Evolutionary conservation across 2,888 invertebrate genomes (phyloP).

Genomic region (Tachina lurida): DNA sequence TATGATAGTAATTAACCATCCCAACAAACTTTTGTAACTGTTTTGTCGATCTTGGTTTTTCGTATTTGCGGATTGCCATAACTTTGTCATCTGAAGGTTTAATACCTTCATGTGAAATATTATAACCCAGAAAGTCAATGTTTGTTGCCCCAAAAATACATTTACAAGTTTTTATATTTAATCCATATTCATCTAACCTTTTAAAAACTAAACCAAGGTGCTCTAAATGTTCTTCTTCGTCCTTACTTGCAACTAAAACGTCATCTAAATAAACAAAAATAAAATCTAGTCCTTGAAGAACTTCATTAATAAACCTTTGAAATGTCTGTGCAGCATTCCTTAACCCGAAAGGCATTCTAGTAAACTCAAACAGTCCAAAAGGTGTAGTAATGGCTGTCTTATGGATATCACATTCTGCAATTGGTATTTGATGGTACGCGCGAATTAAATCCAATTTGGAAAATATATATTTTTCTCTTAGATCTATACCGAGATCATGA

Average conservation of each 20-base stretch:
- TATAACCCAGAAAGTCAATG: too few species aligned
- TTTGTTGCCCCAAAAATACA: too few species aligned
- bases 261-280: background rate
- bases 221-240: background rate
- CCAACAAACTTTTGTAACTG: too few species aligned
- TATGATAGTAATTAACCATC: too few species aligned
- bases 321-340: background rate
- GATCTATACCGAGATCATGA: constrained; percentile 17
- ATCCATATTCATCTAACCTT: too few species aligned
- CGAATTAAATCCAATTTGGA: constrained; percentile 14
- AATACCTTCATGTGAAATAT: too few species aligned
- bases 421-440: background rate
- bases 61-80: too few species aligned
- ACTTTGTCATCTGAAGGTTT: too few species aligned
- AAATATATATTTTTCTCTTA: constrained; percentile 10
- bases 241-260: background rate
- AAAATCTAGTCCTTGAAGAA: background rate
- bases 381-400: constrained; percentile 8
- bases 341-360: background rate
- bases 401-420: background rate
- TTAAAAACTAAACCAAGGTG: too few species aligned
- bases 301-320: constrained; percentile 1
- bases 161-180: too few species aligned
- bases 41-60: too few species aligned
- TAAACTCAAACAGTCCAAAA: constrained; percentile 22